Evolutionary conservation across 2,888 invertebrate genomes (phyloP), one percentile per base, ranked within the genome.

Genomic region (Xestia c-nigrum): DNA sequence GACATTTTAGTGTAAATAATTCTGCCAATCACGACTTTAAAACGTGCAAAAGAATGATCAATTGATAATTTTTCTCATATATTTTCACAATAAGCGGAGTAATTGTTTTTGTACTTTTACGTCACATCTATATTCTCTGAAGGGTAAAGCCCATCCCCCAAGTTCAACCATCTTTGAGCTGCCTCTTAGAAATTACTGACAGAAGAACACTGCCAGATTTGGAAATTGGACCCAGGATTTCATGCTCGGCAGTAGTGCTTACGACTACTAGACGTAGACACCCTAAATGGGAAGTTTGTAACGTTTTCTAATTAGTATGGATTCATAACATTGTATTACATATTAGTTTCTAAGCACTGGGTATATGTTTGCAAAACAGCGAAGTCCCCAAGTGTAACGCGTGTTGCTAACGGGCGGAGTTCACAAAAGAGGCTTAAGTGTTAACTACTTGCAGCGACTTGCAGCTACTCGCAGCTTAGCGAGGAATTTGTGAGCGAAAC

Each of bases 371-470:
- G 55, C 77, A 72, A 79, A 76, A 74, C 82, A 75, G 67, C 24
- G 55, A 52, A 63, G 80, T 72, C 19, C 38, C 38, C 14, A 63
- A 76, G 55, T 78, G 72, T 83, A 80, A 76, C 74, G 81, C 80
- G 78, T 84, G 78, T 66, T 69, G 69, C 79, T 83, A 86, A 84
- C 87, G 79, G 83, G 73, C 78, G 70, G 76, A 88, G 89, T 85
- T 84, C 69, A 74, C 83, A 67, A 83, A 83, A 88, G 87, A 84
- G 84, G 87, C 88, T 88, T 88, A 88, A 84, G 83, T 87, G 88
- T 87, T 81, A 82, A 85, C 86, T 82, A 85, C 78, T 86, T 81
- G 76, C 79, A 78, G 78, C 67, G 47, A 50, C 70, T 76, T 59
- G 80, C 69, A 77, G 70, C 59, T 52, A 78, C 69, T 71, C 83